A percentile compares a stretch with the other conserved stretches of the same genome.
Evolutionary conservation across 2,113 vertebrate genomes (phyloP).

Genomic region (Scytalopus superciliaris): DNA sequence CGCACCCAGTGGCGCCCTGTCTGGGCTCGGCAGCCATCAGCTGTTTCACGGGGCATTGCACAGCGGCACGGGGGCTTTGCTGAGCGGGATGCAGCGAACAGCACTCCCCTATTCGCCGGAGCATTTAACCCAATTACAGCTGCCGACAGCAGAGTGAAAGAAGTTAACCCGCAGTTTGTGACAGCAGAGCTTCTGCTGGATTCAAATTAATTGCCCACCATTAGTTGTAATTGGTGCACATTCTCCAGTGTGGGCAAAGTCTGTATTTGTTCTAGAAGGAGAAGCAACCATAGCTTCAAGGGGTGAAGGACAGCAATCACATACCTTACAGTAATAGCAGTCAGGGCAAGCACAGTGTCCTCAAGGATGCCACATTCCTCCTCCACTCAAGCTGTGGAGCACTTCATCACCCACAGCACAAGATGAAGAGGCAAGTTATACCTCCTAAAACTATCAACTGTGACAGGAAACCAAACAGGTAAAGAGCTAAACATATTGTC

Average conservation of each 20-base stretch:
- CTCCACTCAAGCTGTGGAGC: background rate
- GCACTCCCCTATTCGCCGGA: too few relatives aligned
- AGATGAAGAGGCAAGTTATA: rapidly evolving
- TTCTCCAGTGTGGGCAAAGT: background rate
- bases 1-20: rapidly evolving
- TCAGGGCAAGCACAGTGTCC: background rate
- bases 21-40: background rate
- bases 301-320: background rate
- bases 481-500: background rate
- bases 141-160: rapidly evolving
- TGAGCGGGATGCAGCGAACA: rapidly evolving
- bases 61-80: rapidly evolving
- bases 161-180: background rate
- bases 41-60: rapidly evolving
- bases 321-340: rapidly evolving
- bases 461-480: background rate
- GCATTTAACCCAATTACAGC: background rate
- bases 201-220: background rate
- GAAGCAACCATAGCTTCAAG: background rate
- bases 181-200: background rate
- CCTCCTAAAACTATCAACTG: background rate
- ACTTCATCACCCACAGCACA: background rate
- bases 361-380: background rate
- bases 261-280: background rate
- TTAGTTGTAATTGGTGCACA: background rate